Evolutionary conservation across 2,797 vertebrate species (phyloP).

Genomic region (Sebastes iracundus): DNA sequence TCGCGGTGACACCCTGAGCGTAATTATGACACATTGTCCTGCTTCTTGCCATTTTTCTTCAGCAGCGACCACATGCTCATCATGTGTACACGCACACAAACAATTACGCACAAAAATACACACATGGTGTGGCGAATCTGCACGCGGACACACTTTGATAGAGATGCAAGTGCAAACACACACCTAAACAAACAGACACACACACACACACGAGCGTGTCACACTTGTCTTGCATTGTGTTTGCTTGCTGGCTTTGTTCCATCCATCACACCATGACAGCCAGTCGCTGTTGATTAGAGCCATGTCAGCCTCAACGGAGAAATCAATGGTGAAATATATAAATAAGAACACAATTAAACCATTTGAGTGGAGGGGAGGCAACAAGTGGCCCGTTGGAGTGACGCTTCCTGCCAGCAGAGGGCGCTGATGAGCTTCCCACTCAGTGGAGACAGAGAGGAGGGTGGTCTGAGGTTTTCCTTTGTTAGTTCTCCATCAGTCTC

Average conservation of each 20-base stretch:
- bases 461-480: constrained; percentile 62
- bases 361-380: constrained; percentile 58
- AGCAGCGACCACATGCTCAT: constrained; percentile 45
- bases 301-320: constrained; percentile 69
- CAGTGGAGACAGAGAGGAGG: constrained; percentile 8
- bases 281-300: constrained; percentile 80
- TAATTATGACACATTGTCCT: constrained; percentile 70
- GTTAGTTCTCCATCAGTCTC: constrained; percentile 55
- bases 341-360: constrained; percentile 76
- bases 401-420: constrained; percentile 63
- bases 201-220: constrained; percentile 22
- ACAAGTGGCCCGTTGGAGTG: constrained; percentile 63
- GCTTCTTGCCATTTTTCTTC: constrained; percentile 41
- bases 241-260: constrained; percentile 74
- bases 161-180: constrained; percentile 42
- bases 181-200: constrained; percentile 20
- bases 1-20: constrained; percentile 44
- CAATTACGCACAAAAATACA: not conserved
- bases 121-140: constrained; percentile 15
- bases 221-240: constrained; percentile 69
- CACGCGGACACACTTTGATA: constrained; percentile 16
- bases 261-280: constrained; percentile 77
- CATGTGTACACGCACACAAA: not conserved
- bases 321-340: constrained; percentile 82
- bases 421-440: constrained; percentile 58